phyloP scores from a whole-genome alignment of 2,113 vertebrate species.

The Dasypus novemcinctus region DNA sequence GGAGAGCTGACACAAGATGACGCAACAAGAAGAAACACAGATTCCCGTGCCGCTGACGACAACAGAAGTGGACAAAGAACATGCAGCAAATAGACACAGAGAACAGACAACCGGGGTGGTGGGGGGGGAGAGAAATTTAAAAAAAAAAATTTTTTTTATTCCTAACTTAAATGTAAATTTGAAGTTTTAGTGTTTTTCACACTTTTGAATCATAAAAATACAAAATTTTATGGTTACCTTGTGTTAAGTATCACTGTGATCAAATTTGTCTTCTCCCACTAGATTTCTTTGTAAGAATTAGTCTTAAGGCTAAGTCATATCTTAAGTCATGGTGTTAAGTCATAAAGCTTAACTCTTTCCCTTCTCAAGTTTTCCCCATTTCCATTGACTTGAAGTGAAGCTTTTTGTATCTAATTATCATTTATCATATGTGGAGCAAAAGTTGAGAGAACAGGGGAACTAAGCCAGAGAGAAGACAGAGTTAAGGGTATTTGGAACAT shows the following conservation, averaged over 20 bases:
- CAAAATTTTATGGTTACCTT: neutral
- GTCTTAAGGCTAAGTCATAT: neutral
- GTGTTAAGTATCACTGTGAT: neutral
- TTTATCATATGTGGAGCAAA: neutral
- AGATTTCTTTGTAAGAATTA: neutral
- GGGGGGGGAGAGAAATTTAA: no score
- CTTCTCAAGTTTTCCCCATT: neutral
- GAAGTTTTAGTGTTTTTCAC: neutral
- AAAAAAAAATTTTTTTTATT: neutral
- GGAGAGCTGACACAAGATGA: no score
- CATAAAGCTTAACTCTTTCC: neutral
- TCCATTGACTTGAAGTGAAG: neutral
- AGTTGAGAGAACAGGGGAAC: neutral
- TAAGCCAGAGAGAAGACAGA: neutral
- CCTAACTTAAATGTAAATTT: constrained; percentile 12
- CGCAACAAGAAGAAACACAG: no score
- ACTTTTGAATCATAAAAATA: constrained; percentile 16
- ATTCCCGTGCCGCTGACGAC: no score
- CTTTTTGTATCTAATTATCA: neutral
- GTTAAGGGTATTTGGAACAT: neutral
- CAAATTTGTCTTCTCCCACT: neutral
- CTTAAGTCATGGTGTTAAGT: neutral
- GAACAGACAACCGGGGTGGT: no score
- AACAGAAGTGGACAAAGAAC: no score
- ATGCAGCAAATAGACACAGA: no score